These are phyloP conservation scores for Ursus arctos DNA, from an alignment of 2,113 vertebrate genomes.

Conservation along the genomic window DNA sequence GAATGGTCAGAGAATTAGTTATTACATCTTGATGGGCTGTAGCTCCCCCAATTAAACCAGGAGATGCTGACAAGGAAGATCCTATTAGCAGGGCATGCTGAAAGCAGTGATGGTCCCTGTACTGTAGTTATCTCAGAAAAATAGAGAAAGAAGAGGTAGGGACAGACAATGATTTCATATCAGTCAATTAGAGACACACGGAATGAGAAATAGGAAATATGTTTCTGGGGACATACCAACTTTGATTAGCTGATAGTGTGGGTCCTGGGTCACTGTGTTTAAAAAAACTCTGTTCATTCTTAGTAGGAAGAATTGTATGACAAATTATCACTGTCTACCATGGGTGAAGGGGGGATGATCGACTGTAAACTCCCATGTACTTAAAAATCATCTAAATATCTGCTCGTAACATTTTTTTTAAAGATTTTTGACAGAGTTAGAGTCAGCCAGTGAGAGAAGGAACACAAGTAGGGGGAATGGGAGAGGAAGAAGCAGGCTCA, in stretches of 20 bases:
- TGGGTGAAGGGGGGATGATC: background rate
- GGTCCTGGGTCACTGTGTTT: background rate
- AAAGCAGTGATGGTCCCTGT: background rate
- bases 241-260: background rate
- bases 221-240: background rate
- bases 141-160: background rate
- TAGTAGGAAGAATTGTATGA: background rate
- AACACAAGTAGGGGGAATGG: too few relatives aligned
- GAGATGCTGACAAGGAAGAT: too few relatives aligned
- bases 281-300: background rate
- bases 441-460: too few relatives aligned
- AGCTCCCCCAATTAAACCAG: background rate
- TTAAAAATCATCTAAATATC: background rate
- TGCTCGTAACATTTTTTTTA: background rate
- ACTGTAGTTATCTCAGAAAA: background rate
- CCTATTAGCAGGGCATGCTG: accelerated
- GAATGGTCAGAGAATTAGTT: background rate
- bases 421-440: too few relatives aligned
- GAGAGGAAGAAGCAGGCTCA: too few relatives aligned
- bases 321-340: background rate
- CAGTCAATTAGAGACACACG: background rate
- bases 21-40: background rate
- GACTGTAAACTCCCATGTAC: background rate
- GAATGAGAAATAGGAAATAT: background rate
- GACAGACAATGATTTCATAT: background rate